Evolutionary conservation across 2,888 invertebrate species (phyloP).

Genomic region (Cheilosia scutellata): DNA sequence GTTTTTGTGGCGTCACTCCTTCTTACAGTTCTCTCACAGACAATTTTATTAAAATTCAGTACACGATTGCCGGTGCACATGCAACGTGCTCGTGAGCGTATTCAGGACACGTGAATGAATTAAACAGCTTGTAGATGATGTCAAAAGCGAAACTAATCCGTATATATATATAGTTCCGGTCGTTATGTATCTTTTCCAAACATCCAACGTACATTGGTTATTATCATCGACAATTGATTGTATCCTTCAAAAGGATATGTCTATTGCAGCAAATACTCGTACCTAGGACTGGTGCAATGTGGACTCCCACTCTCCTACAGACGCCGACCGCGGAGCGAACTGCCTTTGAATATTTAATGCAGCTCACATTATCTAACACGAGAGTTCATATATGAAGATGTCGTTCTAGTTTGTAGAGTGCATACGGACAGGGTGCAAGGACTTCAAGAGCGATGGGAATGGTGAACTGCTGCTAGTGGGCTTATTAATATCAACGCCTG

Average conservation of each 20-base stretch:
- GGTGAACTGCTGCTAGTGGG: not conserved
- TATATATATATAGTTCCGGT: not conserved
- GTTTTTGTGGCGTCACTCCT: not conserved
- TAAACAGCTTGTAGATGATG: constrained; percentile 19
- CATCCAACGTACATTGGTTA: constrained; percentile 16
- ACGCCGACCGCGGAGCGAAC: not conserved
- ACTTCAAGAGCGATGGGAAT: not conserved
- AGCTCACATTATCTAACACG: constrained; percentile 12
- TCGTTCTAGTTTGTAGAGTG: not conserved
- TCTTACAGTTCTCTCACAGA: not conserved
- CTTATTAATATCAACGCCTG: constrained; percentile 21
- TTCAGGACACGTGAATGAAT: constrained; percentile 41
- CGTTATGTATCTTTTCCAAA: not conserved
- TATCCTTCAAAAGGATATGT: constrained; percentile 4
- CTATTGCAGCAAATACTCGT: not conserved
- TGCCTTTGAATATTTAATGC: constrained; percentile 50
- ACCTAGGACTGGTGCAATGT: no score
- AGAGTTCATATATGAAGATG: constrained; percentile 10
- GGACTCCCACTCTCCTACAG: not conserved
- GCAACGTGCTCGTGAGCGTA: constrained; percentile 23
- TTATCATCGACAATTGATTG: constrained; percentile 31
- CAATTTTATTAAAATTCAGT: constrained; percentile 39
- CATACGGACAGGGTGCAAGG: not conserved
- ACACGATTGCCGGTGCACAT: constrained; percentile 4
- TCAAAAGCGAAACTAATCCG: constrained; percentile 23